Conservation (phyloP, 1,140 invertebrate species). For the Lepidurus apus region DNA sequence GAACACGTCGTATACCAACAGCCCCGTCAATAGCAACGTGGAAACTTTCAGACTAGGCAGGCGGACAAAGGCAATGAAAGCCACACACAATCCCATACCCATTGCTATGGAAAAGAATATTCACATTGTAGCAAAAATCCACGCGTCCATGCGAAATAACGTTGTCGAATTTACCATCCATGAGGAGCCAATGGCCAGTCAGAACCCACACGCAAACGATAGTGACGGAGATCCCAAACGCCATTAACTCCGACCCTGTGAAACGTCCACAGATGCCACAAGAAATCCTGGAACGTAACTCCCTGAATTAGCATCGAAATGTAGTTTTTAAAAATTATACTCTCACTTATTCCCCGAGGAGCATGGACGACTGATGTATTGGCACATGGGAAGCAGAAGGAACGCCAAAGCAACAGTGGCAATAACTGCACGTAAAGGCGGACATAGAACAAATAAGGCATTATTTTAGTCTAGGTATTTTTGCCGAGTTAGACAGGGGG, state of each 20-base stretch:
- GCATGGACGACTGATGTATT: conserved; percentile 85
- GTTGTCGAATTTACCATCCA: conserved; percentile 69
- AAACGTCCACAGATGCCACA: conserved; percentile 85
- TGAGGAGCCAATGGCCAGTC: conserved; percentile 94
- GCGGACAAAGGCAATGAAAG: conserved; percentile 93
- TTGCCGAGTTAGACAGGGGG: background rate
- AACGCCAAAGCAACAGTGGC: conserved; percentile 94
- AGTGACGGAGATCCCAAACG: conserved; percentile 82
- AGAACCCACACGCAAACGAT: conserved; percentile 96
- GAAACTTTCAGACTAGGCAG: conserved; percentile 95
- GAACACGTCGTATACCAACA: conserved; percentile 95
- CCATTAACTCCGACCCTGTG: conserved; percentile 86
- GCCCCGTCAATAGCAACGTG: conserved; percentile 83
- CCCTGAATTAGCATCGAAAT: background rate
- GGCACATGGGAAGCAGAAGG: conserved; percentile 91
- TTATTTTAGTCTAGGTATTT: background rate
- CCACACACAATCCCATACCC: conserved; percentile 96
- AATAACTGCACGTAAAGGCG: conserved; percentile 66
- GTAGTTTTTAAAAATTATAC: background rate
- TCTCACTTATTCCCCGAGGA: conserved; percentile 66
- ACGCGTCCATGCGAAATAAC: conserved; percentile 13
- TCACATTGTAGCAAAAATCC: conserved; percentile 25
- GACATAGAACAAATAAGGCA: conserved; percentile 30
- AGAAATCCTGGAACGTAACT: conserved; percentile 59
- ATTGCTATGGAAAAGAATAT: conserved; percentile 61